phyloP scores from a whole-genome alignment of 2,113 vertebrate genomes.

The Esox niger region DNA sequence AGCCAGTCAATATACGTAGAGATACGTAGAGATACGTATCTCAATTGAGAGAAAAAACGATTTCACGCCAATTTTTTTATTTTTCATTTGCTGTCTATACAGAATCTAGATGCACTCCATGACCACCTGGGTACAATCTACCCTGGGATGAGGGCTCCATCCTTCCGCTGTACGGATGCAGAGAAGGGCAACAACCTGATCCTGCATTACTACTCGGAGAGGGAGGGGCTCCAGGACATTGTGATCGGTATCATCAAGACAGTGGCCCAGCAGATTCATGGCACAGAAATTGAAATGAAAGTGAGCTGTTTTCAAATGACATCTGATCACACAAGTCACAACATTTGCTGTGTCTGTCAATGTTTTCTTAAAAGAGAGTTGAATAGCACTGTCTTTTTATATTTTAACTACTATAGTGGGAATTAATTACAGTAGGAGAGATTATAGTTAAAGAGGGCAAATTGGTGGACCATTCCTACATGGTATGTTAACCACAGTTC shows the following conservation, averaged over 20 bases:
- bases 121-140: constrained; percentile 98
- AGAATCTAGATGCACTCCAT: constrained; percentile 96
- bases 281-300: constrained; percentile 99
- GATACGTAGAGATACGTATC: too few relatives aligned
- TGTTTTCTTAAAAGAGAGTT: too few relatives aligned
- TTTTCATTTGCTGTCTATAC: constrained; percentile 16
- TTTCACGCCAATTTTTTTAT: too few relatives aligned
- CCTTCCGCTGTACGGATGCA: constrained; percentile 93
- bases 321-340: too few relatives aligned
- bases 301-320: constrained; percentile 55
- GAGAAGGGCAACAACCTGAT: constrained; percentile 96
- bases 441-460: too few relatives aligned
- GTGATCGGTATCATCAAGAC: constrained; percentile 99
- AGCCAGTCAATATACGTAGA: too few relatives aligned
- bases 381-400: too few relatives aligned
- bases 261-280: constrained; percentile 95
- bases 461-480: too few relatives aligned
- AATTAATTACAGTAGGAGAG: too few relatives aligned
- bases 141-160: constrained; percentile 96
- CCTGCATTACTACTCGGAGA: constrained; percentile 97
- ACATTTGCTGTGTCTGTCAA: too few relatives aligned
- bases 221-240: constrained; percentile 97
- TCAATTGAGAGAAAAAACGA: background rate
- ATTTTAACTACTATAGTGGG: too few relatives aligned
- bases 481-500: too few relatives aligned